Base-by-base conservation (phyloP, 2,113 vertebrate genomes). In the Pao palembangensis region DNA sequence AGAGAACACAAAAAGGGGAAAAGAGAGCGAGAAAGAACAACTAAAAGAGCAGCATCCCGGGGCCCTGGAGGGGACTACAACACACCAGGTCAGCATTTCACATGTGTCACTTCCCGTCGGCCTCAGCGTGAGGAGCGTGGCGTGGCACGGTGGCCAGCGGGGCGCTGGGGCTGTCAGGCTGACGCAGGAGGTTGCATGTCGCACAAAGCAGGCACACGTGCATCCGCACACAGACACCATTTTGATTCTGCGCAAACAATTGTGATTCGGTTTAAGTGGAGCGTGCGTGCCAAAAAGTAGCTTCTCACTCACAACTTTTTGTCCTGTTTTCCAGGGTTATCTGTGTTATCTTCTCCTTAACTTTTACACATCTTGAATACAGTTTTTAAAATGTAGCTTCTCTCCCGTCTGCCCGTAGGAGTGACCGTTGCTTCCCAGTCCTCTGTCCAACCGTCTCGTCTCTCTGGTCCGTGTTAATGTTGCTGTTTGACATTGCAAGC, bases 401-500 rank as follows among this genome's bases (percentile, higher is more conserved):
- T 31, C 28, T 38, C 34, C 34, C 11, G 8, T 38, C 34, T 64
- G 66, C 17, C 42, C 34, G 43, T 41, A 15, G 58, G 52, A 68
- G 62, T 80, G 87, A 49, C 69, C 75, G 16, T 61, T 62, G 59
- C 69, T 73, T 60, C 81, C 71, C 61, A 42, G 55, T 55, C 56
- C 75, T 74, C 67, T 19, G 64, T 49, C 66, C 23, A 63, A 52
- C 58, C 59, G 78, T 73, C 72, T 68, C 54, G 69, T 62, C 67
- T 80, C 79, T 69, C 69, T 53, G 76, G 89, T 61, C 91, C 60
- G 89, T 84, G 92, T 86, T 92, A 94, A 94, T 90, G 89, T 87
- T 84, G 83, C 86, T 92, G 85, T 87, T 91, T 88, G 81, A 88
- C 88, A 94, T 90, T 71, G 93, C 93, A 93, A 94, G 92, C 93